Percentiles rank a stretch among this genome's conserved stretches.
Conservation (phyloP, 2,888 invertebrate genomes). For the Kryphioiulus occultus region DNA sequence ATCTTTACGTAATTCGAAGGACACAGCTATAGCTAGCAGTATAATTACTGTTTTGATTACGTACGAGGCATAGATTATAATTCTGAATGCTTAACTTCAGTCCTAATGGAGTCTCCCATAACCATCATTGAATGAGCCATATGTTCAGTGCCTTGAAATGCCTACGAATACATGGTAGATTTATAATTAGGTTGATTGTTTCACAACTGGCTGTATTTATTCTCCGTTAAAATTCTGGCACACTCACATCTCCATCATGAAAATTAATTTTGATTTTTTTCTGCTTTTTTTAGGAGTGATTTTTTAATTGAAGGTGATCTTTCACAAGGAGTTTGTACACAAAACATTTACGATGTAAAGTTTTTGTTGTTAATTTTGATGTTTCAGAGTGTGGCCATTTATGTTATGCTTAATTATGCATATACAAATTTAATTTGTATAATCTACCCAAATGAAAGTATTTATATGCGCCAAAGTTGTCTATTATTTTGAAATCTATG, state of each 20-base stretch:
- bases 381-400: not conserved
- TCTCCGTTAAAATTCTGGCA: not conserved
- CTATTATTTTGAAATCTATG: conserved; percentile 4
- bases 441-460: not conserved
- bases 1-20: not conserved
- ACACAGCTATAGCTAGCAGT: not conserved
- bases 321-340: too few species aligned
- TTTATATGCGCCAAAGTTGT: not conserved
- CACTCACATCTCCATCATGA: not conserved
- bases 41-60: not conserved
- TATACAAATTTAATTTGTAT: not conserved
- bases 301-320: not conserved
- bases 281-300: not conserved
- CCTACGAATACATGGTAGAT: not conserved
- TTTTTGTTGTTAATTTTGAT: not conserved
- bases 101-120: not conserved
- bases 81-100: not conserved
- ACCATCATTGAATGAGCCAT: conserved; percentile 12
- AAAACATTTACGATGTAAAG: not conserved
- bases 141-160: conserved; percentile 20
- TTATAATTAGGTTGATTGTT: not conserved
- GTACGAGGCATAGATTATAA: not conserved
- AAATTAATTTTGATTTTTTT: not conserved
- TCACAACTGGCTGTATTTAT: not conserved
- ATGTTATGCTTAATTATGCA: not conserved